Evolutionary conservation across 23 tunicate genomes (phyloP), one percentile per base, ranked within the genome.

Genomic region (Halocynthia roretzi): DNA sequence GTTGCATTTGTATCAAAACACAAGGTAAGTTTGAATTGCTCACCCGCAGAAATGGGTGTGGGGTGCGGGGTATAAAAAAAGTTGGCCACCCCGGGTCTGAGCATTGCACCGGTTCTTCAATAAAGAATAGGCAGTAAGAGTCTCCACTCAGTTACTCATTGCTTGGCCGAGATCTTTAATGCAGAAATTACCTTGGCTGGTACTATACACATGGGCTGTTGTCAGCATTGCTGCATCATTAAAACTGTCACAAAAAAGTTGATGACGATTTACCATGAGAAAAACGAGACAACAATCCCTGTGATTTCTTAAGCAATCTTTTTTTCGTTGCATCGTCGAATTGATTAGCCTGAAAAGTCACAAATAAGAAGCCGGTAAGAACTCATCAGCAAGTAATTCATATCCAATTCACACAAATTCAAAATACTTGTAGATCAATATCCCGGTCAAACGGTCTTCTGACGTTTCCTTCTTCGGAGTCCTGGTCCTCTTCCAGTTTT

Each of bases 361-460:
- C 8, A 53, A 53, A 17, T 8, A 5, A 7, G 51, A 67, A 57
- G 51, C 48, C 7, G 15, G 0, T 8, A 11, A 12, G 40, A 67
- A 67, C 19, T 21, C 19, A 67, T 0, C 17, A 67, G 19, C 23
- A 17, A 15, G 19, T 17, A 14, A 58, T 1, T 58, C 63, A 58
- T 58, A 58, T n/a, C 15, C 15, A 4, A n/a, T 58, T 14, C 17
- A 0, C 63, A 14, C 15, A 15, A 58, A 14, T 58, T 65, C 5
- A 10, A 10, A 20, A 20, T 55, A 89, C 98, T 60, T 83, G 87
- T 61, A 92, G 68, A 62, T 92, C 98, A 20, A 78, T n/a, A 7
- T 92, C 98, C 23, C 98, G 49, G 67, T 92, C 98, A 75, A 92
- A 92, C n/a, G 98, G 98, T 52, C 90, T 74, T 82, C 98, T 68